Evolutionary conservation across 2,888 invertebrate genomes (phyloP), one percentile per base, ranked within the genome.

Genomic region (Leptura quadrifasciata): DNA sequence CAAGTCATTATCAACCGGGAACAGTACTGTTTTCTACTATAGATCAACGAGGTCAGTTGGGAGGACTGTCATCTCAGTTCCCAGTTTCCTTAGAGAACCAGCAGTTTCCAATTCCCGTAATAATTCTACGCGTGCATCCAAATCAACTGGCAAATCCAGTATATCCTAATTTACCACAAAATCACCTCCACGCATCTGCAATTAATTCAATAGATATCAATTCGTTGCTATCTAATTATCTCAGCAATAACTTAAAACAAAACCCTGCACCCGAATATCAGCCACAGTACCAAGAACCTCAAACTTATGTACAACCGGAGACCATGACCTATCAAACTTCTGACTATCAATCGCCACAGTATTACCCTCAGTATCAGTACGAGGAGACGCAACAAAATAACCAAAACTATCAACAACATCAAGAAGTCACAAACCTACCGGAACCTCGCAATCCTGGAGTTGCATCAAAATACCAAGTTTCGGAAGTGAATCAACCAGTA

Each of bases 191-290:
- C 35, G 91, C 92, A 0, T 89, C 90, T 69, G 89, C 90, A 76
- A 88, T 93, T 39, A 92, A 92, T 77, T 90, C 90, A 76, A 88
- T 92, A 0, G 91, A 92, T 82, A 85, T 93, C 35, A 92, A 92
- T 87, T 88, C 90, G 20, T 84, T 92, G 35, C 90, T 93, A 0
- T 89, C 90, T 77, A 90, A 91, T 79, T 92, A 92, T 83, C 90
- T 91, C 61, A 87, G 83, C 55, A 81, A 88, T 9, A 88, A 88
- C 65, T 84, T 72, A 84, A 87, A 57, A 6, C 31, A 68, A 12
- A 10, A 35, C 9, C 15, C 57, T 18, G 31, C 10, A 12, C 79
- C 85, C 21, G 85, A 89, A 55, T 60, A 71, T 18, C 72, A 80
- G 52, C 77, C 39, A 9, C 58, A 76, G 18, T 54, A 74, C 27